These are phyloP conservation scores for Boloria euphrosyne DNA, from an alignment of 2,888 invertebrate species.

Conservation along the genomic window DNA sequence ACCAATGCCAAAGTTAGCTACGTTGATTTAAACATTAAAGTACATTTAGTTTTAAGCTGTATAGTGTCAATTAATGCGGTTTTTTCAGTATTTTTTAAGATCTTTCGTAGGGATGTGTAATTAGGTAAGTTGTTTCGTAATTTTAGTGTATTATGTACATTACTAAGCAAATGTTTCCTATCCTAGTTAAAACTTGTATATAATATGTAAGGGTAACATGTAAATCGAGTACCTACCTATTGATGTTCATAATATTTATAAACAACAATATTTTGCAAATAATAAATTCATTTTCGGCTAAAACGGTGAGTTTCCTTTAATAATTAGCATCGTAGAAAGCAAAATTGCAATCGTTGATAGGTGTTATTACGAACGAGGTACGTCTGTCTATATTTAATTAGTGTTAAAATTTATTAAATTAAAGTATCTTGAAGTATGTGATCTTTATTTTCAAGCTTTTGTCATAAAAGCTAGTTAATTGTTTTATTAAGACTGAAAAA, in stretches of 20 bases:
- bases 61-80: constrained; percentile 80
- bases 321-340: constrained; percentile 75
- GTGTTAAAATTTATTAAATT: constrained; percentile 68
- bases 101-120: constrained; percentile 73
- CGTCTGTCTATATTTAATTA: constrained; percentile 72
- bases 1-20: constrained; percentile 83
- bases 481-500: constrained; percentile 79
- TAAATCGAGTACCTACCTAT: constrained; percentile 79
- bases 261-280: constrained; percentile 58
- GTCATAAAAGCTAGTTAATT: constrained; percentile 58
- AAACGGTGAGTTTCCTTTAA: constrained; percentile 80
- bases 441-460: constrained; percentile 52
- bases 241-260: constrained; percentile 76
- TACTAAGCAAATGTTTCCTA: constrained; percentile 80
- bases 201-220: constrained; percentile 68
- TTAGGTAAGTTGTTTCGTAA: constrained; percentile 74
- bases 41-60: constrained; percentile 75
- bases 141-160: constrained; percentile 74
- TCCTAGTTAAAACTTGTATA: constrained; percentile 76
- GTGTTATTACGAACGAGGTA: constrained; percentile 70
- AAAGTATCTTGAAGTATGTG: constrained; percentile 51
- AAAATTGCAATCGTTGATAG: constrained; percentile 75
- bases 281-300: constrained; percentile 55
- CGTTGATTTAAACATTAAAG: constrained; percentile 72
- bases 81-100: constrained; percentile 77